Evolutionary conservation across 2,797 vertebrate species (phyloP), one percentile per base, ranked within the genome.

Genomic region (Choloepus didactylus): DNA sequence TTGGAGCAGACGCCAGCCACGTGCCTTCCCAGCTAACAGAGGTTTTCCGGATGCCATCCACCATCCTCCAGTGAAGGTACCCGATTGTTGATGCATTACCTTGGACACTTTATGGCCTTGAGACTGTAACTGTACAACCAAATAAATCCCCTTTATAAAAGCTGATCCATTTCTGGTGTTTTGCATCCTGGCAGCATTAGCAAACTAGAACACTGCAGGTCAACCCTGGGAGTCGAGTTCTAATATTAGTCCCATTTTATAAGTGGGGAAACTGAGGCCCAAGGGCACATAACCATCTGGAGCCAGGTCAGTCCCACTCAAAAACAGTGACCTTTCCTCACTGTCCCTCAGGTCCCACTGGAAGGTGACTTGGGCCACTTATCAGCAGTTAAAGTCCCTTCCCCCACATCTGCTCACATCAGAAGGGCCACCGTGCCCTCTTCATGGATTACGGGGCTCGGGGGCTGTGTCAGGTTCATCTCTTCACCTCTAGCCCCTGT

Each of bases 401-500:
- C n/a, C 35, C 21, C 35, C 9, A 21, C 19, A 70, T 18, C 67
- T n/a, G 60, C 60, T 87, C 38, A 5, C 10, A 15, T 27, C 81
- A 23, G 85, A 93, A 81, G 62, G 70, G 44, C 15, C 29, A 23
- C 25, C 0, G 0, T 0, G 9, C 46, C 19, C 49, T 44, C 27
- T 60, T 62, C 21, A n/a, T 6, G 25, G 49, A 69, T 31, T 46
- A 60, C 15, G 35, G 56, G 31, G 46, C 27, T 77, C 41, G 54
- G 84, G 46, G 56, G 29, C 3, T 0, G 4, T 6, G 18, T 9
- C 0, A 0, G 6, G 1, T 59, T 49, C 46, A 59, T 18, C 54
- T 59, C 88, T 46, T 60, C 64, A 49, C 49, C 51, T 62, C 14
- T 3, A 46, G 41, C 54, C 31, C 73, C 69, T 16, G 6, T 41